Evolutionary conservation across 2,888 invertebrate species (phyloP), one percentile per base, ranked within the genome.

Genomic region (Sericinus montela): DNA sequence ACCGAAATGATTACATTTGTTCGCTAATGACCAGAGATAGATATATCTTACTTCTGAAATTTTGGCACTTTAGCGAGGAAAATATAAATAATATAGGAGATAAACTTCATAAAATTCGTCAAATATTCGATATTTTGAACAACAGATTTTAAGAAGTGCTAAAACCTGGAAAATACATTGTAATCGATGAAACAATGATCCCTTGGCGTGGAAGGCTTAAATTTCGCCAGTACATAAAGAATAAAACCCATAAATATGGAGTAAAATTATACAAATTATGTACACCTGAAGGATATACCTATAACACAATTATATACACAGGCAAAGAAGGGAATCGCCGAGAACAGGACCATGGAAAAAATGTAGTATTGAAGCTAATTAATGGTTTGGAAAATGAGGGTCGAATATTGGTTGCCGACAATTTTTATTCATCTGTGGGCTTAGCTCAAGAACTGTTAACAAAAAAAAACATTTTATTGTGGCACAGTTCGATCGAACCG

Each of bases 211-310:
- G 52, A 32, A 32, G 69, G 8, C 45, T 72, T 16, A 54, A 40
- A 37, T 63, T 67, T 47, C 42, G 69, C 6, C 72, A 76, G 53
- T 69, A 66, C 32, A 68, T 72, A 6, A 63, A 67, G 45, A 56
- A 53, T 37, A 56, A 53, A 46, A 41, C 52, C 1, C 55, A 55
- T 25, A 36, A 25, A 13, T 53, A 53, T 11, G 48, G 48, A 13
- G 41, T 53, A 1, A 56, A 53, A 32, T 25, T 53, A 9, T 53
- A 52, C 13, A 56, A 52, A 19, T 29, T 53, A 14, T 53, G 56
- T 30, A 53, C 53, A 5, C 51, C 53, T 8, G 53, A 56, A 37
- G 51, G 42, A 35, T 50, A 52, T 30, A 55, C 45, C 14, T 38
- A 7, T 41, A 14, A 44, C 9, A 34, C 40, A 43, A 42, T 47